A percentile compares a stretch with the other conserved stretches of the same genome.
Evolutionary conservation across 2,888 invertebrate genomes (phyloP).

Genomic region (Lithophane socia): DNA sequence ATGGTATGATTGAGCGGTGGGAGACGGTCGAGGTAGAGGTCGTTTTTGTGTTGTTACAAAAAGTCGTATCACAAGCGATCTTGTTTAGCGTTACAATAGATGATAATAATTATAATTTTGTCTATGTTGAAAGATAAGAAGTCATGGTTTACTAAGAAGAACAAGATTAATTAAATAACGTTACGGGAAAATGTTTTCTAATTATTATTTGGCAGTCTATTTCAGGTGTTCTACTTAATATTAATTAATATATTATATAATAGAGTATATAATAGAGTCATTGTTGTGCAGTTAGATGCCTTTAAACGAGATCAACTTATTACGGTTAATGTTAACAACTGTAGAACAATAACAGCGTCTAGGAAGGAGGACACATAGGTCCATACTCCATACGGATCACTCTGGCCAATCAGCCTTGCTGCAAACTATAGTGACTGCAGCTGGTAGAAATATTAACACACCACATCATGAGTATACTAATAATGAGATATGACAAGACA

Average conservation of each 20-base stretch:
- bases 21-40: slow-evolving; percentile 13
- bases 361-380: neutral
- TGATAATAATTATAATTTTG: slow-evolving; percentile 62
- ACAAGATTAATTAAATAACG: slow-evolving; percentile 47
- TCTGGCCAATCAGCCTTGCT: neutral
- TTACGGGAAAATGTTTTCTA: slow-evolving; percentile 33
- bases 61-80: slow-evolving; percentile 58
- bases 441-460: neutral
- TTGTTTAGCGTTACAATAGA: slow-evolving; percentile 61
- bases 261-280: no score
- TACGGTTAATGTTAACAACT: slow-evolving; percentile 30
- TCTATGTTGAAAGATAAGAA: slow-evolving; percentile 46
- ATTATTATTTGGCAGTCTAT: slow-evolving; percentile 26
- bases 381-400: neutral
- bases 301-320: slow-evolving; percentile 33
- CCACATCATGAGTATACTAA: neutral
- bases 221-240: slow-evolving; percentile 27
- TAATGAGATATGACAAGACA: neutral
- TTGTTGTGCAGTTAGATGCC: slow-evolving; percentile 15
- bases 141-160: slow-evolving; percentile 32
- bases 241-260: slow-evolving; percentile 59
- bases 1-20: neutral
- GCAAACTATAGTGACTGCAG: neutral
- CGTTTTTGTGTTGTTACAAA: slow-evolving; percentile 65
- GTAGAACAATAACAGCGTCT: neutral